phyloP scores from a whole-genome alignment of 2,888 invertebrate species.

The Cephus nigrinus region DNA sequence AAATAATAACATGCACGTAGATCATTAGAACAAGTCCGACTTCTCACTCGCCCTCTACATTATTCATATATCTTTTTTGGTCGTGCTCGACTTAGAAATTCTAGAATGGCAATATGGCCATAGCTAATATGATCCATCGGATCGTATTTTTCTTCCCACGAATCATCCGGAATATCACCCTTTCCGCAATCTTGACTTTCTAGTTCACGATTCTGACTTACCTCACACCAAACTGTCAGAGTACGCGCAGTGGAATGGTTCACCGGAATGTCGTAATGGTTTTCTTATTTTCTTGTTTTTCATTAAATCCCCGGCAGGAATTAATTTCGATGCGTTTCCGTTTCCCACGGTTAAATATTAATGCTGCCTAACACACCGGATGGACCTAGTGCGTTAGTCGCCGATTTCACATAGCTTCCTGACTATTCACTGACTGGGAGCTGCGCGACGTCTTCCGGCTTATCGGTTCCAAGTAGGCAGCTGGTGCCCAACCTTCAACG shows the following conservation, averaged over 20 bases:
- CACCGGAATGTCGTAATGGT: background rate
- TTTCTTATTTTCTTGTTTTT: background rate
- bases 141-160: background rate
- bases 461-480: slow-evolving; percentile 86
- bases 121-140: background rate
- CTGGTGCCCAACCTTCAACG: slow-evolving; percentile 94
- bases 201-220: background rate
- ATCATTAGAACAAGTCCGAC: background rate
- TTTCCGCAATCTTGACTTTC: background rate
- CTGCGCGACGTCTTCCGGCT: slow-evolving; percentile 82
- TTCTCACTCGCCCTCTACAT: background rate
- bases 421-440: slow-evolving; percentile 68
- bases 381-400: slow-evolving; percentile 61
- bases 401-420: slow-evolving; percentile 65
- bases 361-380: slow-evolving; percentile 51
- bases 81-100: slow-evolving; percentile 10
- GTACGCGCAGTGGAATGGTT: background rate
- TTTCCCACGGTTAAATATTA: background rate
- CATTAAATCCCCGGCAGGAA: background rate
- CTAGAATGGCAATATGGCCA: slow-evolving; percentile 24
- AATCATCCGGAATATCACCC: background rate
- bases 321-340: background rate
- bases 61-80: slow-evolving; percentile 6
- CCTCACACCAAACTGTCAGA: background rate
- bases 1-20: background rate